Evolutionary conservation across 2,797 vertebrate species (phyloP).

Genomic region (Paedocypris micromegethes): DNA sequence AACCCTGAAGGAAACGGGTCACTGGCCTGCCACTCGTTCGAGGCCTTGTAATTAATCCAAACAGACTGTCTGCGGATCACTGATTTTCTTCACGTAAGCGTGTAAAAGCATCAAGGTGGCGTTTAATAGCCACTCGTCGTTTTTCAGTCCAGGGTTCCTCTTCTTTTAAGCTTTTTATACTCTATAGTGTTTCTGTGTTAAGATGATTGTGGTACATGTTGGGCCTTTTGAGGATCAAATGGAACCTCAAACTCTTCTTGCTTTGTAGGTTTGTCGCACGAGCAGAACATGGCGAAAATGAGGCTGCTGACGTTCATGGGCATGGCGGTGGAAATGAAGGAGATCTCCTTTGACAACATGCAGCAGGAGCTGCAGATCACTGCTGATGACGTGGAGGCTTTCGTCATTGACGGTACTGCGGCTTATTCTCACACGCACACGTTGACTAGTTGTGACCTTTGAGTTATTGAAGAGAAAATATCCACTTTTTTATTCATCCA

Average conservation of each 20-base stretch:
- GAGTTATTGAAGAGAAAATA: no score
- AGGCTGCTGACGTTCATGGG: conserved; percentile 97
- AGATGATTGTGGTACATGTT: no score
- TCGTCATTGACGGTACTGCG: conserved; percentile 73
- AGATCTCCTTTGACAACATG: conserved; percentile 94
- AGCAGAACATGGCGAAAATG: conserved; percentile 98
- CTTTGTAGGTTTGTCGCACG: conserved; percentile 83
- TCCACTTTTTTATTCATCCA: no score
- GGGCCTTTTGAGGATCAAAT: neutral
- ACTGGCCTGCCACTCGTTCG: conserved; percentile 11
- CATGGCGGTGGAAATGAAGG: conserved; percentile 96
- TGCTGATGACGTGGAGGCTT: conserved; percentile 93
- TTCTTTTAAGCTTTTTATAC: no score
- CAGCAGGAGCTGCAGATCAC: conserved; percentile 94
- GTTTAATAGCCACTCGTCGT: no score
- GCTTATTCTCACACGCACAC: neutral
- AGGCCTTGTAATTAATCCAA: conserved; percentile 41
- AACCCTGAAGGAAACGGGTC: conserved; percentile 15
- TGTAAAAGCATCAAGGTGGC: no score
- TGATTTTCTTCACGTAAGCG: conserved; percentile 75
- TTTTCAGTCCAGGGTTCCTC: no score
- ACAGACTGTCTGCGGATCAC: conserved; percentile 27
- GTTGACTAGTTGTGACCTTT: neutral
- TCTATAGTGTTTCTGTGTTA: no score
- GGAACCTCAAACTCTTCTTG: conserved; percentile 55